Conservation (phyloP, 2,888 invertebrate species). For the Alcis repandata region DNA sequence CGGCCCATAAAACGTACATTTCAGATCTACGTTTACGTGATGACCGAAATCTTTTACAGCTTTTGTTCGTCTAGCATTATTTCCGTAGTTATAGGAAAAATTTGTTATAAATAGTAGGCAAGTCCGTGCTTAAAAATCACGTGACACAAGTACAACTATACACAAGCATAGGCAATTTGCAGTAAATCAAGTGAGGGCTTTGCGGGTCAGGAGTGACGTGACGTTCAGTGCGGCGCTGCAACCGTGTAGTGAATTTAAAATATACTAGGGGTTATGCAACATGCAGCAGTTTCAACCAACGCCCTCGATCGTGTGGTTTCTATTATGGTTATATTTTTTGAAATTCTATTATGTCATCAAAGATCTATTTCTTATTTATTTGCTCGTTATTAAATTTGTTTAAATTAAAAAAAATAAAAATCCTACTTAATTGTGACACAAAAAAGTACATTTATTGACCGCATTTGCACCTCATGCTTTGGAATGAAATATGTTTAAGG, state of each 20-base stretch:
- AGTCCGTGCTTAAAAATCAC: constrained; percentile 31
- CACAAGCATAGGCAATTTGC: constrained; percentile 64
- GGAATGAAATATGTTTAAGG: background rate
- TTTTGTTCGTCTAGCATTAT: constrained; percentile 37
- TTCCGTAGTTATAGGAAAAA: constrained; percentile 3
- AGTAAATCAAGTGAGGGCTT: constrained; percentile 63
- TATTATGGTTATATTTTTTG: too few species aligned
- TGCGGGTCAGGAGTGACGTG: constrained; percentile 51
- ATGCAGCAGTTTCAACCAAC: constrained; percentile 13
- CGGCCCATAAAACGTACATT: constrained; percentile 46
- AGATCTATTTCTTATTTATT: too few species aligned
- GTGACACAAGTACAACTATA: constrained; percentile 35
- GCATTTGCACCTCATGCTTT: too few species aligned
- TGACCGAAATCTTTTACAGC: constrained; percentile 40
- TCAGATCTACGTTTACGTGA: constrained; percentile 42
- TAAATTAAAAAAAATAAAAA: too few species aligned
- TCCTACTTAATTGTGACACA: too few species aligned
- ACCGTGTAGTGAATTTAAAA: constrained; percentile 17
- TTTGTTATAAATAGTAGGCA: constrained; percentile 27
- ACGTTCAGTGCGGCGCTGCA: constrained; percentile 45
- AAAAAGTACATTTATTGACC: too few species aligned
- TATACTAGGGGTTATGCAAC: constrained; percentile 22
- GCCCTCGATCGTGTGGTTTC: background rate
- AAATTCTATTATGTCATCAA: too few species aligned
- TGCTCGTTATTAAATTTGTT: too few species aligned